These are phyloP conservation scores for Carassius gibelio DNA, from an alignment of 2,113 vertebrate species.

Conservation along the genomic window DNA sequence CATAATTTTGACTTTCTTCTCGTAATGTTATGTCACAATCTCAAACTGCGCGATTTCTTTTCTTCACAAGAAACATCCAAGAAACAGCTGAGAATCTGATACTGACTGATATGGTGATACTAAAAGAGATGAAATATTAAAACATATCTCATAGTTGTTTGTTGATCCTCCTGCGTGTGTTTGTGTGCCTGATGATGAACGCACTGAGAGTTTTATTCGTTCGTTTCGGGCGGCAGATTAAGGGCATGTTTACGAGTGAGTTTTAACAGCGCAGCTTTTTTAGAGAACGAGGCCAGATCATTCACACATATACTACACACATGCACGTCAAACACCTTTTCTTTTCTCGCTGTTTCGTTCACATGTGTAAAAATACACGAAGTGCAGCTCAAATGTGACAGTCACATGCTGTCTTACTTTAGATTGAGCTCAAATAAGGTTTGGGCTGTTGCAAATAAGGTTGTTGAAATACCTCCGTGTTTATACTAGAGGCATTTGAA, in stretches of 20 bases:
- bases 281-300: conserved; percentile 13
- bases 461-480: conserved; percentile 51
- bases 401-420: conserved; percentile 58
- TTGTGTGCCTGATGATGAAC: neutral
- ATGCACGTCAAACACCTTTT: conserved; percentile 18
- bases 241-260: conserved; percentile 41
- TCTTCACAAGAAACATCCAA: neutral
- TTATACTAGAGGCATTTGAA: conserved; percentile 27
- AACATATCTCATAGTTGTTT: neutral
- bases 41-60: neutral
- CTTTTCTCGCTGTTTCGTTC: conserved; percentile 54
- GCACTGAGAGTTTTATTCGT: conserved; percentile 14
- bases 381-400: conserved; percentile 48
- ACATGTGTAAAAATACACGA: conserved; percentile 55
- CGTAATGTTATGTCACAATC: neutral
- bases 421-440: conserved; percentile 55
- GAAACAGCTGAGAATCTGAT: neutral
- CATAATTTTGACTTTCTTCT: neutral
- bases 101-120: neutral
- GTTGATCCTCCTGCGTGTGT: neutral
- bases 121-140: neutral
- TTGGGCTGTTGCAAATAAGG: conserved; percentile 39
- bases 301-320: conserved; percentile 18
- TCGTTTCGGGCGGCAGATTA: conserved; percentile 35
- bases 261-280: conserved; percentile 23